Evolutionary conservation across 2,797 vertebrate species (phyloP).

Genomic region (Dipus sagitta): DNA sequence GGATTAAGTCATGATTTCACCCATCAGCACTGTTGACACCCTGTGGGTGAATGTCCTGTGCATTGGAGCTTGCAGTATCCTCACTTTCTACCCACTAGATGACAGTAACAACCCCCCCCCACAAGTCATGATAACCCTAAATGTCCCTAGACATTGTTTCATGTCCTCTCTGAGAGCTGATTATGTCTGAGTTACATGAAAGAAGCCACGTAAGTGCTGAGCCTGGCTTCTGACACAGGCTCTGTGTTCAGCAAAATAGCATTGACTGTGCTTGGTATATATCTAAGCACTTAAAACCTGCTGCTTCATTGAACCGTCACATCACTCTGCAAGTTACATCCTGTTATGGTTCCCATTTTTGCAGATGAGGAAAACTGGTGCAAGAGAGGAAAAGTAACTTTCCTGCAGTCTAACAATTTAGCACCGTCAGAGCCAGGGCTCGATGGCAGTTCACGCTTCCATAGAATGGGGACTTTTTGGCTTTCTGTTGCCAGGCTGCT

Average conservation of each 20-base stretch:
- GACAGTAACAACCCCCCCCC: not conserved
- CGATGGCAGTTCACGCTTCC: too few species aligned
- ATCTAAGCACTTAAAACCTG: not conserved
- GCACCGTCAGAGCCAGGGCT: not conserved
- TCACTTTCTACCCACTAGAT: conserved; percentile 2
- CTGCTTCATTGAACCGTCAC: not conserved
- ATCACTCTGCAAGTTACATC: not conserved
- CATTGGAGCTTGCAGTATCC: not conserved
- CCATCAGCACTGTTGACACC: not conserved
- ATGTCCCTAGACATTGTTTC: not conserved
- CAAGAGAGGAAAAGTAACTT: not conserved
- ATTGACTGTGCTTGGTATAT: not conserved
- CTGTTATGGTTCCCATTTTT: conserved; percentile 12
- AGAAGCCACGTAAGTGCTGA: not conserved
- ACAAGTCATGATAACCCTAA: not conserved
- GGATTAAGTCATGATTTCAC: not conserved
- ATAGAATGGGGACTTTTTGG: not conserved
- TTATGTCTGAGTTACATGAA: not conserved
- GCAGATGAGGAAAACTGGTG: conserved; percentile 31
- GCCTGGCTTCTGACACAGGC: not conserved
- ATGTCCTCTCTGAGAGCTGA: not conserved
- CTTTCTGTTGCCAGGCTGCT: not conserved
- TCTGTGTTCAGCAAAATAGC: not conserved
- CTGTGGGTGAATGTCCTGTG: not conserved
- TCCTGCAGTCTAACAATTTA: not conserved